These are phyloP conservation scores for Lanius ludovicianus DNA, from an alignment of 2,113 vertebrate species.

Conservation along the genomic window DNA sequence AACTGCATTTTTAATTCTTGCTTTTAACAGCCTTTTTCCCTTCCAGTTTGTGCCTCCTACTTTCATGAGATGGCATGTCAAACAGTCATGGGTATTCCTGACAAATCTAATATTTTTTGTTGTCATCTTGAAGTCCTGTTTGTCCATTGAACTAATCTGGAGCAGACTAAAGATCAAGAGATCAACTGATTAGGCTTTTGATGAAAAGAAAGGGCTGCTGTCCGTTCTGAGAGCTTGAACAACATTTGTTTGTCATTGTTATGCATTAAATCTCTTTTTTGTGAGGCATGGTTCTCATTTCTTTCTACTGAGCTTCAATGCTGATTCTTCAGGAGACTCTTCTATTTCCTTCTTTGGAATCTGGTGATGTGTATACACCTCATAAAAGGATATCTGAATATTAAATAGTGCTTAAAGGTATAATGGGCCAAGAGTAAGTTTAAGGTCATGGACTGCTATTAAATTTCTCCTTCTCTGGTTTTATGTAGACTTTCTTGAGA, in stretches of 20 bases:
- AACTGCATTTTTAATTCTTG: conserved; percentile 23
- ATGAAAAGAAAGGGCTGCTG: not conserved
- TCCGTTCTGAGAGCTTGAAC: not conserved
- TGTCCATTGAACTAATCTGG: not conserved
- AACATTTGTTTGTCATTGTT: not conserved
- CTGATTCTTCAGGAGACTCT: not conserved
- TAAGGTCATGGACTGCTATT: not conserved
- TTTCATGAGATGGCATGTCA: not conserved
- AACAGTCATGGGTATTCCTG: not conserved
- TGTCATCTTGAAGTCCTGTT: not conserved
- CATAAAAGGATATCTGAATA: not conserved
- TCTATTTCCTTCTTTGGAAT: not conserved
- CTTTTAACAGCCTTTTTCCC: conserved; percentile 24
- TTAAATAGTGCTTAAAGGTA: not conserved
- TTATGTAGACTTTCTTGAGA: not conserved
- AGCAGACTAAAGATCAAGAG: not conserved
- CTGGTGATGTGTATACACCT: not conserved
- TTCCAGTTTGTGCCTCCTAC: not conserved
- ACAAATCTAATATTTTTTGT: not conserved
- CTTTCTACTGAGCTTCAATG: not conserved
- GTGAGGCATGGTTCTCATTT: not conserved
- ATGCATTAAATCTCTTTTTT: not conserved
- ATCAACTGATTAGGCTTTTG: not conserved
- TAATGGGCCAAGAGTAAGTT: not conserved
- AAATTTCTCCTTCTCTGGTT: not conserved